These are phyloP conservation scores for Halcyon smyrnensis DNA, from an alignment of 2,797 vertebrate genomes.

Conservation along the genomic window DNA sequence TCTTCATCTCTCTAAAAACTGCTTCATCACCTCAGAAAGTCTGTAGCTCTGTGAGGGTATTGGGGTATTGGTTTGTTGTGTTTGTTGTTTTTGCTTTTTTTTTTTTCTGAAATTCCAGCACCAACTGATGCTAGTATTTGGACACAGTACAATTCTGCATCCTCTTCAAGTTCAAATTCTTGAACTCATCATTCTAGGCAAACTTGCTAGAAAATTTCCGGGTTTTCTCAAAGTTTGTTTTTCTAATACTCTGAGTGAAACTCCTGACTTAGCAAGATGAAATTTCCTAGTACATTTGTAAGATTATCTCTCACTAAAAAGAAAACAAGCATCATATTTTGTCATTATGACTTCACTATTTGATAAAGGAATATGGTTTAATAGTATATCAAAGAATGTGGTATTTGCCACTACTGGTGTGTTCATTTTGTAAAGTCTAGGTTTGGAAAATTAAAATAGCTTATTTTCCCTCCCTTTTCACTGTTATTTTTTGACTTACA, in stretches of 20 bases:
- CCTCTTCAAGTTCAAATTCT: background rate
- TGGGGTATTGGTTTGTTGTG: background rate
- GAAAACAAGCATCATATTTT: background rate
- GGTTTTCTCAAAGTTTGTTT: background rate
- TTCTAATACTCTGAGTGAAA: background rate
- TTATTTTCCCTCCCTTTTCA: background rate
- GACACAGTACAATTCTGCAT: background rate
- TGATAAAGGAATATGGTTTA: background rate
- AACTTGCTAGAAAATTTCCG: background rate
- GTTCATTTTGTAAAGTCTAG: background rate
- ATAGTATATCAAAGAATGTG: background rate
- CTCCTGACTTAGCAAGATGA: background rate
- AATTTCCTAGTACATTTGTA: background rate
- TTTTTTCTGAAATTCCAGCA: background rate
- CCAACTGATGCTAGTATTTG: background rate
- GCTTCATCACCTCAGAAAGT: background rate
- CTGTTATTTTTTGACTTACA: background rate
- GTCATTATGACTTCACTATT: background rate
- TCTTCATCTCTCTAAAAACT: background rate
- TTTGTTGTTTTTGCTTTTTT: background rate
- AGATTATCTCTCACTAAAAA: background rate
- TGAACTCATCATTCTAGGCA: background rate
- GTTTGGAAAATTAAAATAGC: background rate
- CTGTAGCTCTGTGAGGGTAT: background rate
- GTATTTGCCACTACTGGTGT: background rate